Evolutionary conservation across 2,113 vertebrate species (phyloP).

Genomic region (Scartelaos histophorus): DNA sequence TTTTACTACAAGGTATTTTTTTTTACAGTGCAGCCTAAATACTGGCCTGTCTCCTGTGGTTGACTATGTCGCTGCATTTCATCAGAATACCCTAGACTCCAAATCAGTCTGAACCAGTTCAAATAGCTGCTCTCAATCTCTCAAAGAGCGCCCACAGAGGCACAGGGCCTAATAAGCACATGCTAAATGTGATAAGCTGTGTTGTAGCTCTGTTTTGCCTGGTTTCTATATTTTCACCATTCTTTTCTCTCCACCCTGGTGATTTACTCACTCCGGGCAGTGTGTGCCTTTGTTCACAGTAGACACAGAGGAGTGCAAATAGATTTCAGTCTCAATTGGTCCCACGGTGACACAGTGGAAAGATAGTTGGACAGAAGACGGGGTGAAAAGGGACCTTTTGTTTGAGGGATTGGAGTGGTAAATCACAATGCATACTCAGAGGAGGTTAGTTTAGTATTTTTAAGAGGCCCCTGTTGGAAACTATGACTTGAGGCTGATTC

Average conservation of each 20-base stretch:
- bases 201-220: conserved; percentile 66
- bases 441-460: conserved; percentile 66
- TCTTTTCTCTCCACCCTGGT: conserved; percentile 71
- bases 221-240: conserved; percentile 34
- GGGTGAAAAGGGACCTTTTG: conserved; percentile 53
- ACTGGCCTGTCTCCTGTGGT: conserved; percentile 42
- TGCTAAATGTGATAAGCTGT: conserved; percentile 69
- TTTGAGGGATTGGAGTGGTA: conserved; percentile 64
- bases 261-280: conserved; percentile 73
- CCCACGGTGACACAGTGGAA: conserved; percentile 73
- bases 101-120: conserved; percentile 67
- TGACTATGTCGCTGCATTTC: conserved; percentile 71
- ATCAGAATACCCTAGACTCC: conserved; percentile 75
- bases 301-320: conserved; percentile 69
- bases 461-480: conserved; percentile 71
- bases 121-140: conserved; percentile 68
- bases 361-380: conserved; percentile 70
- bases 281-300: conserved; percentile 61
- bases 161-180: conserved; percentile 68
- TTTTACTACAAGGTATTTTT: conserved; percentile 26
- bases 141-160: conserved; percentile 58
- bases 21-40: conserved; percentile 40
- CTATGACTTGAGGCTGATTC: conserved; percentile 67
- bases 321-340: conserved; percentile 79
- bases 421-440: conserved; percentile 62